Conservation (phyloP, 2,888 invertebrate species). For the Halictus quadricinctus region DNA sequence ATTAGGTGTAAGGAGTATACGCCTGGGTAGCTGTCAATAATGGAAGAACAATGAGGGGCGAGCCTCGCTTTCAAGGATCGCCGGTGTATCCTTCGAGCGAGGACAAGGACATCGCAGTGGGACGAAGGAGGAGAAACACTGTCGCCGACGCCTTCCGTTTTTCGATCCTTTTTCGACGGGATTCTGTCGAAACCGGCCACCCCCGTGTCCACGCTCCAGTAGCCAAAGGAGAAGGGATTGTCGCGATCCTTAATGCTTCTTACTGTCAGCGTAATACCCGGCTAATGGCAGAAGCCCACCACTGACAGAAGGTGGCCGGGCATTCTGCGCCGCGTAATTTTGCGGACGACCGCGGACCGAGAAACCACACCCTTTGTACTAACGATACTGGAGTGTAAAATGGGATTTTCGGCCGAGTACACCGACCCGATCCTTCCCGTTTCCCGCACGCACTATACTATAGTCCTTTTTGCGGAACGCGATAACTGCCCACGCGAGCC, state of each 20-base stretch:
- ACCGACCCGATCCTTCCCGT: background rate
- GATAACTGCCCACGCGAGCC: background rate
- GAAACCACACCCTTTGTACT: conserved; percentile 57
- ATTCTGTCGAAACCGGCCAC: conserved; percentile 18
- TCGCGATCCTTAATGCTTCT: conserved; percentile 75
- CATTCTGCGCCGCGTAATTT: conserved; percentile 68
- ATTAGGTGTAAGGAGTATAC: conserved; percentile 79
- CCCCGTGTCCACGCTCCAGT: conserved; percentile 70
- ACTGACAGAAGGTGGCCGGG: conserved; percentile 47
- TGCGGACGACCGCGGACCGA: conserved; percentile 47
- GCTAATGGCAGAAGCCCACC: conserved; percentile 68
- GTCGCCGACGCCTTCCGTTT: conserved; percentile 40
- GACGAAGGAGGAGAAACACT: background rate
- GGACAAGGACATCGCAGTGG: conserved; percentile 17
- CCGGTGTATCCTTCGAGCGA: conserved; percentile 61
- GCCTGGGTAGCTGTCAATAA: conserved; percentile 77
- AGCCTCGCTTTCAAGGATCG: conserved; percentile 62
- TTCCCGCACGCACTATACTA: background rate
- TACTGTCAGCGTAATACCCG: conserved; percentile 74
- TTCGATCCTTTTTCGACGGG: conserved; percentile 32
- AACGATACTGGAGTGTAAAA: conserved; percentile 74
- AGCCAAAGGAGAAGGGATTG: conserved; percentile 74
- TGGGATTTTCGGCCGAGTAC: conserved; percentile 67
- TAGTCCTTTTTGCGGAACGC: background rate
- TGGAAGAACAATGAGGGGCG: conserved; percentile 77